Conservation (phyloP, 30 jellyfish, hydroid and myxozoan species). For the Morbakka virulenta region DNA sequence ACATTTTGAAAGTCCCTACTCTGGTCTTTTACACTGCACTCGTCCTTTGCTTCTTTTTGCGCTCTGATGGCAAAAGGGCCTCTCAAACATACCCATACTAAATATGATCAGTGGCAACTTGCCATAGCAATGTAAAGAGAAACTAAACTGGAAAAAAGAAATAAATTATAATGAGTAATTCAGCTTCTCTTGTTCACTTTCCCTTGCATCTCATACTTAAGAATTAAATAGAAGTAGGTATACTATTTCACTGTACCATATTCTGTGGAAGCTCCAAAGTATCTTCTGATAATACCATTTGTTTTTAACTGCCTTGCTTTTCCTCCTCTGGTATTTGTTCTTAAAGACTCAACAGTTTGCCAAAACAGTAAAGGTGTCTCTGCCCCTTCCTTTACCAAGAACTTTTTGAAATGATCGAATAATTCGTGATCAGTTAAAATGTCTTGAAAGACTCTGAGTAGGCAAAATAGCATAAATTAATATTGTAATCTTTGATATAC, state of each 20-base stretch:
- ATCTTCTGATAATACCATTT: conserved; percentile 75
- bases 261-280: conserved; percentile 74
- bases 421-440: conserved; percentile 67
- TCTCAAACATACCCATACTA: too few species aligned
- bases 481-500: too few species aligned
- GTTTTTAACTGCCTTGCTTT: conserved; percentile 80
- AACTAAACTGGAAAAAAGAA: neutral
- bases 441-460: conserved; percentile 74
- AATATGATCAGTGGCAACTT: too few species aligned
- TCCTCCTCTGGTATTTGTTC: conserved; percentile 69
- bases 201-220: too few species aligned
- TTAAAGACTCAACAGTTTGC: conserved; percentile 91
- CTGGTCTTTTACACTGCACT: too few species aligned
- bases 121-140: too few species aligned
- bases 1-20: too few species aligned
- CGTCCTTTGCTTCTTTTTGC: too few species aligned
- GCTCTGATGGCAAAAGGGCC: too few species aligned
- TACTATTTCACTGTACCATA: conserved; percentile 43
- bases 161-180: neutral
- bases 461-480: too few species aligned
- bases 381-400: conserved; percentile 47
- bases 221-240: neutral
- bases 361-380: conserved; percentile 81
- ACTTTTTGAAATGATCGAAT: conserved; percentile 78
- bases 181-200: too few species aligned